These are phyloP conservation scores for Sebastes ruberrimus DNA, from an alignment of 2,797 vertebrate genomes.

Conservation along the genomic window DNA sequence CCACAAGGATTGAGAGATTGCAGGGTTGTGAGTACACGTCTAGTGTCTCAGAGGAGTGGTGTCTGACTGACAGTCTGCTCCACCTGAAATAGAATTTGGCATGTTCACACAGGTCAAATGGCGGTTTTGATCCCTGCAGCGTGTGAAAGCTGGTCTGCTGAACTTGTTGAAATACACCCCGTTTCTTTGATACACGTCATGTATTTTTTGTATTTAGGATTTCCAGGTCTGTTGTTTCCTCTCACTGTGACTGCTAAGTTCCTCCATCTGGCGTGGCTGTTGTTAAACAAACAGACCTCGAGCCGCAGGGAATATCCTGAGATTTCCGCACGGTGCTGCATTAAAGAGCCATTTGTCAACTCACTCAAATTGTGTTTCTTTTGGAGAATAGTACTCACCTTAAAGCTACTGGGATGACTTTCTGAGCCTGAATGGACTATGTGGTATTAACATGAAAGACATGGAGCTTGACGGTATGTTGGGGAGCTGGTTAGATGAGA, in stretches of 20 bases:
- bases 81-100: constrained; percentile 40
- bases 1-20: constrained; percentile 10
- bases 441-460: constrained; percentile 34
- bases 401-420: constrained; percentile 24
- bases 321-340: constrained; percentile 19
- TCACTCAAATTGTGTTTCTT: constrained; percentile 29
- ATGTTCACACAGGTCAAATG: constrained; percentile 40
- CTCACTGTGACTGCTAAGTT: constrained; percentile 24
- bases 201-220: not conserved
- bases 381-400: not conserved
- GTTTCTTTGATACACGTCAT: not conserved
- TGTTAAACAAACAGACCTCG: constrained; percentile 48
- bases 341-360: constrained; percentile 26
- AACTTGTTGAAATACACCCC: constrained; percentile 15
- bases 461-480: not conserved
- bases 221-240: constrained; percentile 25
- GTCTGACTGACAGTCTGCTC: constrained; percentile 18
- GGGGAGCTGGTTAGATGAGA: constrained; percentile 17
- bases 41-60: constrained; percentile 31
- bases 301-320: constrained; percentile 29
- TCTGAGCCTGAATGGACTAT: constrained; percentile 22
- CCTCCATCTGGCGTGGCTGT: constrained; percentile 51
- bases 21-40: constrained; percentile 9
- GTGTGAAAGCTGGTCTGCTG: constrained; percentile 5
- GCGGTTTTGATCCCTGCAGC: not conserved